These are phyloP conservation scores for Ginglymostoma cirratum DNA, from an alignment of 2,113 vertebrate species.

Conservation along the genomic window DNA sequence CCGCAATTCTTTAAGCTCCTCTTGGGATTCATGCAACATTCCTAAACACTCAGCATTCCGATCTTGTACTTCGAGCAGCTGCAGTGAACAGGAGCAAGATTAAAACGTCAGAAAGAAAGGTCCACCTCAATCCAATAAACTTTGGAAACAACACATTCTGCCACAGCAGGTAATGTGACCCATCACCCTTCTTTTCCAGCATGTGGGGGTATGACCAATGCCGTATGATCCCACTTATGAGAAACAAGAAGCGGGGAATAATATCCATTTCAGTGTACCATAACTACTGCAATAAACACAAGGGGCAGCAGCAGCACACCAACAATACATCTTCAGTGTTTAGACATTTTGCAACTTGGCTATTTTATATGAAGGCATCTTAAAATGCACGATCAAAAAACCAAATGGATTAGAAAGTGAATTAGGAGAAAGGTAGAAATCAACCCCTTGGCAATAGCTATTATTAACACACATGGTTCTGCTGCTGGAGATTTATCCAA, in stretches of 20 bases:
- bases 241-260: too few relatives aligned
- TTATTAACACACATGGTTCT: not conserved
- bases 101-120: too few relatives aligned
- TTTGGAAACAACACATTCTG: not conserved
- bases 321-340: not conserved
- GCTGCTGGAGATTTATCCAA: not conserved
- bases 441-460: not conserved
- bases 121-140: not conserved
- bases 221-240: too few relatives aligned
- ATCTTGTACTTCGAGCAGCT: slow-evolving; percentile 88
- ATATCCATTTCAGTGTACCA: not conserved
- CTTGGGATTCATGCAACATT: slow-evolving; percentile 90
- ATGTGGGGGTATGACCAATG: not conserved
- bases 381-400: not conserved
- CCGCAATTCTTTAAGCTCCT: slow-evolving; percentile 81
- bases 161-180: too few relatives aligned
- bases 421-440: not conserved
- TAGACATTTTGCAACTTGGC: not conserved
- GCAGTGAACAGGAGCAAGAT: slow-evolving; percentile 27
- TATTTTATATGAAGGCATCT: not conserved
- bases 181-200: not conserved
- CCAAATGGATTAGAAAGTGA: not conserved
- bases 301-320: not conserved
- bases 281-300: not conserved
- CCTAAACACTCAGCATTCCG: slow-evolving; percentile 81